Evolutionary conservation across 2,888 invertebrate species (phyloP), one percentile per base, ranked within the genome.

Genomic region (Drosophila ustulata): DNA sequence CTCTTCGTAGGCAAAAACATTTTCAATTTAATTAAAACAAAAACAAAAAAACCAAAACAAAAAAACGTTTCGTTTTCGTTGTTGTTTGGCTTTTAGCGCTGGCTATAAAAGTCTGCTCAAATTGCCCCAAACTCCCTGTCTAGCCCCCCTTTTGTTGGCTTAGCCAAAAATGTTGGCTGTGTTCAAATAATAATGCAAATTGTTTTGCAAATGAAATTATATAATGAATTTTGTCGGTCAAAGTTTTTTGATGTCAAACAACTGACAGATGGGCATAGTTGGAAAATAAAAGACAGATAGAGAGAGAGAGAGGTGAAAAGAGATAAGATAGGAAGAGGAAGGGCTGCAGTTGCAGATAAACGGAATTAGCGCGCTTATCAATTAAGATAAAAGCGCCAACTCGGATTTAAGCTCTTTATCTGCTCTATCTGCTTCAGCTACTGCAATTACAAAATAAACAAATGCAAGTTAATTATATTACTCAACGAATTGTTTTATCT

Each of bases 11-110:
- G 67, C 70, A 74, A 69, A 81, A 86, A 82, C 81, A 75, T 78
- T 88, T 84, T 86, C 87, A 88, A 88, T 88, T 84, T 88, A 84
- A 84, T 84, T 83, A 86, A 84, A 85, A 71, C 65, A 64, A 69
- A 75, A 71, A 39, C 64, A 61, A 45, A 50, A 39, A 11, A n/a
- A 55, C 3, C 13, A 25, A 11, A 28, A 52, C 28, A 32, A 49
- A 4, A 65, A 72, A 66, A 56, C 58, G 11, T 69, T 73, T 51
- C 50, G 39, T 62, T 18, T 18, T 37, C 5, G 39, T 62, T 72
- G 66, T 65, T 79, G 69, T 71, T 76, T 57, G 45, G 53, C 56
- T 68, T 67, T 72, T 58, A 51, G 32, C 37, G 47, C 18, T 34
- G 23, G 25, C 28, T 8, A 23, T 39, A 37, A 65, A 49, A 53